Base-by-base conservation (phyloP, 35 echinoderm and acorn worm species). In the Strongylocentrotus purpuratus region DNA sequence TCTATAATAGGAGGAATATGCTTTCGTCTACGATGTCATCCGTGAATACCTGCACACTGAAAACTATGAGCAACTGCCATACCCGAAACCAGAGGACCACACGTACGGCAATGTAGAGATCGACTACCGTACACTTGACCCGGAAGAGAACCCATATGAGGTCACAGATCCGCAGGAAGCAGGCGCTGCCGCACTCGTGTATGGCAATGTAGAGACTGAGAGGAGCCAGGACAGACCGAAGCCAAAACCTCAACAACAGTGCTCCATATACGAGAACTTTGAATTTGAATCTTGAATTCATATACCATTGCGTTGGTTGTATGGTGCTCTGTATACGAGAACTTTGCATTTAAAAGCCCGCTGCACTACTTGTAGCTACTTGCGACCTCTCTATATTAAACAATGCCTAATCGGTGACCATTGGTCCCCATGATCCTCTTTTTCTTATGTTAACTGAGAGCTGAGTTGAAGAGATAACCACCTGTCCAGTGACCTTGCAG, bases 21-120 rank as follows among this genome's bases (percentile, higher is more conserved):
- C 87, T 89, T 89, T 89, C 87, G 41, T 89, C 87, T 46, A 89
- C 33, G 87, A 89, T 45, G 33, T 89, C 87, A 46, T 89, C 33
- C 33, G 33, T 33, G 87, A 33, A 89, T 89, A 89, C 87, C 31
- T 89, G 33, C 87, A 25, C 87, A 25, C 87, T 18, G 45, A 45
- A 15, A 46, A 89, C 32, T 89, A 89, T 46, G 87, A 89, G 33
- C 87, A 89, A 32, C 65, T 78, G 0, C 65, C 65, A 28, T 78
- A 78, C 65, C 22, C 65, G 2, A 7, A n/a, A n/a, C n/a, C 8
- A 28, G 65, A 78, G 22, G 65, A 78, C 20, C 65, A 78, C 25
- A 78, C 65, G 4, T 78, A 78, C 65, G 65, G 65, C 65, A 78
- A 78, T 78, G 65, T 78, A 7, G 65, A 78, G 65, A 78, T 7